Evolutionary conservation across 2,888 invertebrate genomes (phyloP), one percentile per base, ranked within the genome.

Genomic region (Tinea semifulvella): DNA sequence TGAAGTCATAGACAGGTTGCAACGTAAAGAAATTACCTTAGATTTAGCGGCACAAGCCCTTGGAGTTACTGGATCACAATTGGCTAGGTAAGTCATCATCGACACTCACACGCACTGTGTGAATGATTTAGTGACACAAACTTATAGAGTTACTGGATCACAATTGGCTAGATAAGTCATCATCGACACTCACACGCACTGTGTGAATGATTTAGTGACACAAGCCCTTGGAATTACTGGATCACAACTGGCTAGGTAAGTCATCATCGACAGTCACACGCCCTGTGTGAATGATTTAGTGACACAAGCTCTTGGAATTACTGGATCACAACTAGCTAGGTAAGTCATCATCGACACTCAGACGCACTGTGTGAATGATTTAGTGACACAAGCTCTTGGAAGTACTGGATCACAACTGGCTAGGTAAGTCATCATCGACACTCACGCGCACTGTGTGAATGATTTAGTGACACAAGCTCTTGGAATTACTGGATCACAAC

Each of bases 221-320:
- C 86, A 89, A 59, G 88, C 89, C 56, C 72, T 91, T 22, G 91
- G 91, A 53, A 90, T 91, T 43, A 88, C 89, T 49, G 88, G 89
- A 47, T 86, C 87, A 53, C 89, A 89, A 49, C 71, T 91, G 42
- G 88, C 90, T 2, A 89, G 89, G 19, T 90, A 91, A 59, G 57
- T 75, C 0, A 73, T 73, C 6, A 22, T 22, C 25, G 25, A 5
- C 8, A 8, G 6, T 8, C 5, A 22, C 25, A 22, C 25, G 25
- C 25, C 5, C 25, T n/a, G n/a, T n/a, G n/a, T n/a, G n/a, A n/a
- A n/a, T n/a, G 88, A 88, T 57, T 82, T 88, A 35, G 91, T 90
- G 1, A 89, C 91, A 1, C 86, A 89, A 59, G 88, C 89, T 56
- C 72, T 91, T 22, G 91, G 91, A 53, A 90, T 91, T 43, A 88